A percentile compares a stretch with the other conserved stretches of the same genome.
phyloP scores from a whole-genome alignment of 2,797 vertebrate genomes.

The Merluccius polli region DNA sequence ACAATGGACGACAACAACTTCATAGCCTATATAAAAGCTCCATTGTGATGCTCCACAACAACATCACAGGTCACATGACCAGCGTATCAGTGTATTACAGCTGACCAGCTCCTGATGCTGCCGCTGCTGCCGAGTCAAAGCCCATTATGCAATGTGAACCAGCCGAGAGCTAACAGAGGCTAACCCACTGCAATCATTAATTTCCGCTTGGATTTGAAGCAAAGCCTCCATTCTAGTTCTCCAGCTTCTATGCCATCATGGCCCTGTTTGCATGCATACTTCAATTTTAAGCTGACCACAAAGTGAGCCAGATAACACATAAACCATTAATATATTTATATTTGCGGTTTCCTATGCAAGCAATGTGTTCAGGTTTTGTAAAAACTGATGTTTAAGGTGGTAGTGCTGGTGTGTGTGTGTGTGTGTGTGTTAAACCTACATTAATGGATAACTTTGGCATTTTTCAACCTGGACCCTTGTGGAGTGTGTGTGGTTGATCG shows the following conservation, averaged over 20 bases:
- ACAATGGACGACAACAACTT: not conserved
- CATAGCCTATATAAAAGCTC: conserved; percentile 15
- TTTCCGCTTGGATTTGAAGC: conserved; percentile 28
- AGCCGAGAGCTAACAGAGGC: conserved; percentile 18
- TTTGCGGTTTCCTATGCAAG: not conserved
- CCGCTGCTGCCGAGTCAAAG: conserved; percentile 29
- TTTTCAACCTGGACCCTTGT: no score
- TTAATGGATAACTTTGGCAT: no score
- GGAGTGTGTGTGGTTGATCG: no score
- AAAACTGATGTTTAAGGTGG: not conserved
- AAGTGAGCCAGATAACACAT: not conserved
- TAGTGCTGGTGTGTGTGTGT: no score
- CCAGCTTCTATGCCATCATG: not conserved
- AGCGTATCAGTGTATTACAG: conserved; percentile 13
- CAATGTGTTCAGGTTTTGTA: not conserved
- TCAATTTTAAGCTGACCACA: not conserved
- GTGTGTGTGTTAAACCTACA: no score
- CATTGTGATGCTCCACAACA: conserved; percentile 26
- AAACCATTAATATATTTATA: not conserved
- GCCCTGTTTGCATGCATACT: not conserved
- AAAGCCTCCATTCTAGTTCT: not conserved
- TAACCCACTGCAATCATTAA: conserved; percentile 14
- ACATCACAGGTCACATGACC: conserved; percentile 41
- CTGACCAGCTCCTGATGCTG: conserved; percentile 26
- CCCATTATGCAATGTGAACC: conserved; percentile 34